These are phyloP conservation scores for Diglossa brunneiventris DNA, from an alignment of 2,113 vertebrate genomes.

Conservation along the genomic window DNA sequence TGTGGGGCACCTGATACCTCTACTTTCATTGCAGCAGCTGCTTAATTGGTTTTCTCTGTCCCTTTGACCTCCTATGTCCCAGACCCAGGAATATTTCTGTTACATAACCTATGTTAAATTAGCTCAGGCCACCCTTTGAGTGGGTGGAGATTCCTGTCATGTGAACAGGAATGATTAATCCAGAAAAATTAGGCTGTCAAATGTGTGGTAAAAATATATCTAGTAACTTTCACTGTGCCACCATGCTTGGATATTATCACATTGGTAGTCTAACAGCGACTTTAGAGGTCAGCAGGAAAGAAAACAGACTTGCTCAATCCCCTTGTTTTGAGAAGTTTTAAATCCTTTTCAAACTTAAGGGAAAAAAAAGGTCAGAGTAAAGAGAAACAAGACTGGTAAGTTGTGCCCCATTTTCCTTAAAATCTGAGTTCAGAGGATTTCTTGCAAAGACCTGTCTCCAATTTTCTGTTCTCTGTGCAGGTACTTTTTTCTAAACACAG, in stretches of 20 bases:
- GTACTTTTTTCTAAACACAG: not conserved
- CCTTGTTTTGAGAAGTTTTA: not conserved
- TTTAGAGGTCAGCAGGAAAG: not conserved
- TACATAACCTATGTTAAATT: not conserved
- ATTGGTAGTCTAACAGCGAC: not conserved
- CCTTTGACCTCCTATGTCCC: not conserved
- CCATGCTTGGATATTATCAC: not conserved
- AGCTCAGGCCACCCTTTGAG: not conserved
- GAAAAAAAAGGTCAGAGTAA: not conserved
- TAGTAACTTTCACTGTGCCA: accelerated
- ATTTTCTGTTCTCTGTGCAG: not conserved
- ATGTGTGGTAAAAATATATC: not conserved
- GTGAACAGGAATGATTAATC: not conserved
- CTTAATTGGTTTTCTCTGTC: not conserved
- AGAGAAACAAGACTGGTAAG: not conserved
- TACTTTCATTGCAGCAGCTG: not conserved
- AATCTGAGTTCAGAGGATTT: not conserved
- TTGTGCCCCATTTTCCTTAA: not conserved
- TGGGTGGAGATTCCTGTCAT: not conserved
- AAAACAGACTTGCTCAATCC: not conserved
- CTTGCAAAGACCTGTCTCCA: not conserved
- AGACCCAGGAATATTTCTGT: not conserved
- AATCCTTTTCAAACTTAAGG: not conserved
- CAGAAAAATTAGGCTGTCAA: not conserved
- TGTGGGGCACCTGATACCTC: not conserved